Percentiles rank a stretch among this genome's conserved stretches.
Evolutionary conservation across 1,140 invertebrate genomes (phyloP).

Genomic region (Drosophila rufa): DNA sequence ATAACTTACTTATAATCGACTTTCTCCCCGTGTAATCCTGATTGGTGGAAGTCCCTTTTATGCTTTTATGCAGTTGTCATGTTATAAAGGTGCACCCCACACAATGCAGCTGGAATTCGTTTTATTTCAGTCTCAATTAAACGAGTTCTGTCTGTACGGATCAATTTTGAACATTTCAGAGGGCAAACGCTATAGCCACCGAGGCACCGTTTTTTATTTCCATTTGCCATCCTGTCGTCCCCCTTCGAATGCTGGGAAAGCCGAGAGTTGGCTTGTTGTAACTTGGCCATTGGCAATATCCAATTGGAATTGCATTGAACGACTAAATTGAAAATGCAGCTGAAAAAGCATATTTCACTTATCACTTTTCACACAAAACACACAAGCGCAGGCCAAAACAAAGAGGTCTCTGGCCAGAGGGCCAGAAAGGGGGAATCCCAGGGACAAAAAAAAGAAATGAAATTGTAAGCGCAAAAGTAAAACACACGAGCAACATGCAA

Average conservation of each 20-base stretch:
- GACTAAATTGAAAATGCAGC: constrained; percentile 78
- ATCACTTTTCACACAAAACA: constrained; percentile 81
- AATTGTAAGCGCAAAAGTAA: constrained; percentile 77
- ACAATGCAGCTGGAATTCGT: constrained; percentile 47
- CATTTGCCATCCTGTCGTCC: background rate
- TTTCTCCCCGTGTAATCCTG: constrained; percentile 18
- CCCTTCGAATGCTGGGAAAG: background rate
- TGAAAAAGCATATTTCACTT: constrained; percentile 82
- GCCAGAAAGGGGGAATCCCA: background rate
- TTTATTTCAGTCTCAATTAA: constrained; percentile 55
- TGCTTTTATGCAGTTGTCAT: constrained; percentile 38
- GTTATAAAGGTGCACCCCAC: constrained; percentile 20
- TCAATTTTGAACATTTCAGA: constrained; percentile 32
- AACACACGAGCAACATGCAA: constrained; percentile 45
- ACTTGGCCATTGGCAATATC: constrained; percentile 68
- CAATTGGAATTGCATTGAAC: constrained; percentile 80
- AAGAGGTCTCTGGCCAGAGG: constrained; percentile 31
- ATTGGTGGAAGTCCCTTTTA: constrained; percentile 10
- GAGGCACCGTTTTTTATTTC: constrained; percentile 18
- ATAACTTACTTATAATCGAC: background rate
- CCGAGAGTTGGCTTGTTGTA: constrained; percentile 33
- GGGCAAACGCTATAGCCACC: constrained; percentile 5
- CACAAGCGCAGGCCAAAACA: constrained; percentile 53
- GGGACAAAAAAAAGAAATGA: constrained; percentile 55
- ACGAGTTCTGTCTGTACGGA: constrained; percentile 39